Evolutionary conservation across 1,140 invertebrate species (phyloP), one percentile per base, ranked within the genome.

Genomic region (Stegodyphus dumicola): DNA sequence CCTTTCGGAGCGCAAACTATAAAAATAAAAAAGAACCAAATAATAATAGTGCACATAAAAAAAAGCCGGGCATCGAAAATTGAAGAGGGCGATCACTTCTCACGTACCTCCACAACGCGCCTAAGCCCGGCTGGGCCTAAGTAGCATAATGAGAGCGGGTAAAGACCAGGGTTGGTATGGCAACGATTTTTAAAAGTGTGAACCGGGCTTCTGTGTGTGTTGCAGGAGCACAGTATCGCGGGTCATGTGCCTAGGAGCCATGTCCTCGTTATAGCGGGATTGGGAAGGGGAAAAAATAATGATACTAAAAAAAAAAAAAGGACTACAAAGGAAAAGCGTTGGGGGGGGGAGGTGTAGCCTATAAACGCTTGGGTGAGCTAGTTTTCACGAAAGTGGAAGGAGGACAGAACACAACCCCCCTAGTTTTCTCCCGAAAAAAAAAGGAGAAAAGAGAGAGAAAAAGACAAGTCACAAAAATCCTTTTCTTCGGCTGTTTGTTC

Each of bases 301-400:
- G 52, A 53, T 65, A 78, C 13, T 53, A 78, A 53, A 78, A 78
- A 78, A 78, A 53, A 78, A 78, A 78, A 60, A 15, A 15, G 56
- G 5, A 60, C 56, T 60, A 60, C 56, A 11, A 60, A 60, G 15
- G 52, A 69, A 77, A 66, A 65, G 60, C 7, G 60, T n/a, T 13
- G 51, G 33, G 33, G 51, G 33, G 33, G n/a, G n/a, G 69, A 17
- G 56, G 15, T 60, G 15, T 60, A 73, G 69, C 56, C 78, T 81
- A 81, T 81, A 81, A 81, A 81, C 70, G 78, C 78, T 81, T 81
- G 13, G 78, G 67, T 53, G 78, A 81, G 78, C 78, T 81, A 81
- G 69, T 81, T 81, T 81, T 80, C 76, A 48, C 53, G 7, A 53
- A 48, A 17, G 33, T 33, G 33, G 33, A 33, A 33, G 33, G 33